Percentiles rank a stretch among this genome's conserved stretches.
Evolutionary conservation across 1,140 invertebrate species (phyloP).

Genomic region (Brachionus plicatilis): DNA sequence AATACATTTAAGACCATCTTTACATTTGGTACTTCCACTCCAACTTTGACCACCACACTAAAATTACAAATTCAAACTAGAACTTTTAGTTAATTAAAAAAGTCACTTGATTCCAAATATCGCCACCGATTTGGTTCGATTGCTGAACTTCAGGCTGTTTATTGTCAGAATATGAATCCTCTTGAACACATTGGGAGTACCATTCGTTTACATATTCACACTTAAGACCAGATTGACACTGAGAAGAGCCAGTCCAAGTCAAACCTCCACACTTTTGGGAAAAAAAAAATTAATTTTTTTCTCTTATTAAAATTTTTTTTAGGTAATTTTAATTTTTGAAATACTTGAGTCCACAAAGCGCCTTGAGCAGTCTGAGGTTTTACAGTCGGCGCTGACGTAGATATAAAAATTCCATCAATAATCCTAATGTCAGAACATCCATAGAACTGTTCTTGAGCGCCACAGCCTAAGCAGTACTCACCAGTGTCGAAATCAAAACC

Average conservation of each 20-base stretch:
- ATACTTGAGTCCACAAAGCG: background rate
- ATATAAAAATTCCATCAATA: background rate
- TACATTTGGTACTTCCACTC: background rate
- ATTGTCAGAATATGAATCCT: background rate
- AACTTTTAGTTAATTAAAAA: too few species aligned
- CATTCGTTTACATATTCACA: background rate
- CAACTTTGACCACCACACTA: slow-evolving; percentile 21
- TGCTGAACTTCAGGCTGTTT: background rate
- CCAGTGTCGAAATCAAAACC: slow-evolving; percentile 32
- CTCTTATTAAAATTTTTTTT: background rate
- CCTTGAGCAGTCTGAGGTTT: background rate
- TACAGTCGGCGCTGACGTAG: background rate
- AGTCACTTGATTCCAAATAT: background rate
- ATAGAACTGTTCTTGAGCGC: slow-evolving; percentile 43
- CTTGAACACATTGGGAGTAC: background rate
- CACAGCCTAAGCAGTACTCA: slow-evolving; percentile 41
- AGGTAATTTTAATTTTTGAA: background rate
- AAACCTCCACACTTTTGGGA: background rate
- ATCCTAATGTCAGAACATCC: slow-evolving; percentile 36
- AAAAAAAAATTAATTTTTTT: background rate
- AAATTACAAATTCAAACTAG: too few species aligned
- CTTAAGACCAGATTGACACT: background rate
- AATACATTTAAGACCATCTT: background rate
- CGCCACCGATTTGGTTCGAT: background rate
- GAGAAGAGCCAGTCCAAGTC: background rate